Percentiles rank a stretch among this genome's conserved stretches.
These are phyloP conservation scores for Agrotis segetum DNA, from an alignment of 2,888 invertebrate genomes.

Conservation along the genomic window DNA sequence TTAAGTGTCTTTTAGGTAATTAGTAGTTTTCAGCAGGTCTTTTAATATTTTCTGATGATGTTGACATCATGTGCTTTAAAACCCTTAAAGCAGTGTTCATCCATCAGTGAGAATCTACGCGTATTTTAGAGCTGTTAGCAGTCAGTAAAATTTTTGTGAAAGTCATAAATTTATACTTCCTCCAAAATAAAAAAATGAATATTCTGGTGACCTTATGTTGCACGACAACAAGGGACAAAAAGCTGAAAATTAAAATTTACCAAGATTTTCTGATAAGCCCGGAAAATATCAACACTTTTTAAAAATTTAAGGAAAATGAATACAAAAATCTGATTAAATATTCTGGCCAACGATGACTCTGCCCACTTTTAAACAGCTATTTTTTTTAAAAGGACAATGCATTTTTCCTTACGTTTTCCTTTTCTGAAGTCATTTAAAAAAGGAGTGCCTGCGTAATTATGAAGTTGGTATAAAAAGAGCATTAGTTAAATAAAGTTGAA, in stretches of 20 bases:
- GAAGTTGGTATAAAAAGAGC: slow-evolving; percentile 25
- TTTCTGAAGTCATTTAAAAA: slow-evolving; percentile 40
- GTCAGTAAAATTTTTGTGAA: too few species aligned
- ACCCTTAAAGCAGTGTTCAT: too few species aligned
- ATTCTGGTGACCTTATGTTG: too few species aligned
- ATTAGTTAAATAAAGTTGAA: slow-evolving; percentile 2
- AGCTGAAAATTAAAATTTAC: neutral
- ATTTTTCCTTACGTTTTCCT: slow-evolving; percentile 40
- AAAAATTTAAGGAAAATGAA: neutral
- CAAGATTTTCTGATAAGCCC: slow-evolving; percentile 6
- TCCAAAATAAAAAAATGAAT: too few species aligned
- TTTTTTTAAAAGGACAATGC: slow-evolving; percentile 43
- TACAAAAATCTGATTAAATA: neutral
- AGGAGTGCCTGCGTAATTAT: slow-evolving; percentile 46
- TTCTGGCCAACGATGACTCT: slow-evolving; percentile 1
- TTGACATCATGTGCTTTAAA: too few species aligned
- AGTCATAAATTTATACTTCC: too few species aligned
- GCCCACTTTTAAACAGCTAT: slow-evolving; percentile 30
- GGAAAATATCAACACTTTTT: slow-evolving; percentile 14
- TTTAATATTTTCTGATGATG: neutral
- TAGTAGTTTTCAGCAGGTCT: neutral
- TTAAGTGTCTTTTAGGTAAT: neutral
- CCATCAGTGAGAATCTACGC: too few species aligned
- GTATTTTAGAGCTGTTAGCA: too few species aligned
- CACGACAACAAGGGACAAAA: neutral